Evolutionary conservation across 2,888 invertebrate genomes (phyloP), one percentile per base, ranked within the genome.

Genomic region (Cheilosia variabilis): DNA sequence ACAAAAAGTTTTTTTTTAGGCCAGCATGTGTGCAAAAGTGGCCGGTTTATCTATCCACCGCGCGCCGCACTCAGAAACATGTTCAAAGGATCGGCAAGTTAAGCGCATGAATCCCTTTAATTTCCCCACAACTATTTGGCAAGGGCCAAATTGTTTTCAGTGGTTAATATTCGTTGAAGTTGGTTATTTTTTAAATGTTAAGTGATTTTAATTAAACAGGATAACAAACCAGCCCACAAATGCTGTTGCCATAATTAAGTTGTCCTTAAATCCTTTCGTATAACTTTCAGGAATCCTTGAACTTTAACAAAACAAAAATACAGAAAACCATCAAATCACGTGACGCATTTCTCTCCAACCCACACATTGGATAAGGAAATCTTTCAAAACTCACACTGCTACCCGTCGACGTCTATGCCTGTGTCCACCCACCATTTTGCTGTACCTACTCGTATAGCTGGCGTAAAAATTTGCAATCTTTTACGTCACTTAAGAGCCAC

Each of bases 401-500:
- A 50, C 37, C 22, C 37, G 6, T 53, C n/a, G 60, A 57, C 71
- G 47, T 79, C 52, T 53, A 53, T 53, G 4, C 37, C n/a, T 41
- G 50, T 71, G 37, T 72, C 52, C 60, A 53, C 47, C 73, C 53
- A 66, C 79, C 15, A 34, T 7, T 19, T 55, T 37, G 15, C 34
- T 19, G 15, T 31, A 60, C 22, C 15, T 5, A 10, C 1, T 4
- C 4, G 5, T 50, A 4, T n/a, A 55, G 31, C 31, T n/a, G 41
- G 71, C 41, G 57, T 10, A 71, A 41, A 76, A 82, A 47, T 72
- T 66, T 58, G 66, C 82, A 82, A 77, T 82, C 65, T 82, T 77
- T 81, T 76, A 76, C 81, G 81, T 81, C 81, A 81, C 81, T 71
- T 82, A 82, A 77, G 76, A 52, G 15, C 63, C 19, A 68, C 37